Evolutionary conservation across 1,140 invertebrate species (phyloP).

Genomic region (Panagrolaimus sp.): DNA sequence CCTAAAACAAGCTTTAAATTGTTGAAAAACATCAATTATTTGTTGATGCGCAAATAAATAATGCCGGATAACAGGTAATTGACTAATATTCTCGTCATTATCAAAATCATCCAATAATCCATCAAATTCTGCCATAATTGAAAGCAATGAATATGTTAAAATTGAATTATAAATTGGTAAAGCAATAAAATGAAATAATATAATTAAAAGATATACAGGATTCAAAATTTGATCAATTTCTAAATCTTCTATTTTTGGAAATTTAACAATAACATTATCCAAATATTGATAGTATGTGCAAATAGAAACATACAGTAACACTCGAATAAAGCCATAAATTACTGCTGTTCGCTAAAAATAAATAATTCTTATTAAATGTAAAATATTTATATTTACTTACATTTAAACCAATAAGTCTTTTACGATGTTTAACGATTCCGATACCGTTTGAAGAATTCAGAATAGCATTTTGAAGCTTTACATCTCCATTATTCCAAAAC

Average conservation of each 20-base stretch:
- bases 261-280: not conserved
- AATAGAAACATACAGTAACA: not conserved
- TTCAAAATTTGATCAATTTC: not conserved
- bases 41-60: slow-evolving; percentile 14
- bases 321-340: slow-evolving; percentile 6
- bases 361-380: not conserved
- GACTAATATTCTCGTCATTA: slow-evolving; percentile 16
- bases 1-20: slow-evolving; percentile 9
- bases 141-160: slow-evolving; percentile 14
- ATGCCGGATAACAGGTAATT: slow-evolving; percentile 22
- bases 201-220: not conserved
- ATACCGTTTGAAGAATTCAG: not conserved
- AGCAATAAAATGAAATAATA: slow-evolving; percentile 8
- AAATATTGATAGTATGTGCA: not conserved
- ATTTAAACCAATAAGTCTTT: not conserved
- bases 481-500: slow-evolving; percentile 7
- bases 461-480: not conserved
- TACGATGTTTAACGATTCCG: not conserved
- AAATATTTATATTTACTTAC: not conserved
- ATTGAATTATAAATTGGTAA: slow-evolving; percentile 9
- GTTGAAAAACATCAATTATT: slow-evolving; percentile 3
- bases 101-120: slow-evolving; percentile 17
- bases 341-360: not conserved
- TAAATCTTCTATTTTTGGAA: slow-evolving; percentile 6
- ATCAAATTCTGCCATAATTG: slow-evolving; percentile 10